phyloP scores from a whole-genome alignment of 1,140 invertebrate genomes.

The Paraescarpia echinospica region DNA sequence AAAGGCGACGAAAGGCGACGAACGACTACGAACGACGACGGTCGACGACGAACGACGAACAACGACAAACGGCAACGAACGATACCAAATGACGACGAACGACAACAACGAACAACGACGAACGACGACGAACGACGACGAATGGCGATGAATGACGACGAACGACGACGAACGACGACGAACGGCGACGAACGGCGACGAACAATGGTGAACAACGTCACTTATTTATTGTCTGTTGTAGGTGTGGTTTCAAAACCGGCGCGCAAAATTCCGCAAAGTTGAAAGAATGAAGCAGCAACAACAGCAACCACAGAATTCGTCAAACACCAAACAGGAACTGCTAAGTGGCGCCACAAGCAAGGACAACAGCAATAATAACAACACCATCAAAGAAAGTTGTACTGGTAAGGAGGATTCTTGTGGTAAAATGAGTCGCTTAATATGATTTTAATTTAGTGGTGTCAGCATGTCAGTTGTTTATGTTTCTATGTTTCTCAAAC shows the following conservation, averaged over 20 bases:
- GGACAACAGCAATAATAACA: slow-evolving; percentile 26
- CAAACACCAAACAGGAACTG: slow-evolving; percentile 16
- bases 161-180: background rate
- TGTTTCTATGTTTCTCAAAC: too few species aligned
- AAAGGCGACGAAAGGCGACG: too few species aligned
- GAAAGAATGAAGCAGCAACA: slow-evolving; percentile 43
- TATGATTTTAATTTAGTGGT: too few species aligned
- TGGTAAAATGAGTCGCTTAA: background rate
- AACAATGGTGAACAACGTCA: background rate
- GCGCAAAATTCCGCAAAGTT: slow-evolving; percentile 73
- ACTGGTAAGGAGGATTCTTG: background rate
- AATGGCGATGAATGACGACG: too few species aligned
- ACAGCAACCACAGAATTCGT: slow-evolving; percentile 26
- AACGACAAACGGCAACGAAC: too few species aligned
- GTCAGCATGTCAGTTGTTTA: too few species aligned
- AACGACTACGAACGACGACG: too few species aligned
- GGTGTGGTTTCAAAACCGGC: slow-evolving; percentile 93
- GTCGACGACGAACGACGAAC: too few species aligned
- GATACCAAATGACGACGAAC: too few species aligned
- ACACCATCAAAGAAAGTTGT: slow-evolving; percentile 9
- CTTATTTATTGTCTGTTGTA: slow-evolving; percentile 50
- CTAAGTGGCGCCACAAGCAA: slow-evolving; percentile 20
- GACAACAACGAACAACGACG: too few species aligned
- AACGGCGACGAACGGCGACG: background rate
- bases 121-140: too few species aligned